Evolutionary conservation across 2,888 invertebrate species (phyloP).

Genomic region (Serripes groenlandicus): DNA sequence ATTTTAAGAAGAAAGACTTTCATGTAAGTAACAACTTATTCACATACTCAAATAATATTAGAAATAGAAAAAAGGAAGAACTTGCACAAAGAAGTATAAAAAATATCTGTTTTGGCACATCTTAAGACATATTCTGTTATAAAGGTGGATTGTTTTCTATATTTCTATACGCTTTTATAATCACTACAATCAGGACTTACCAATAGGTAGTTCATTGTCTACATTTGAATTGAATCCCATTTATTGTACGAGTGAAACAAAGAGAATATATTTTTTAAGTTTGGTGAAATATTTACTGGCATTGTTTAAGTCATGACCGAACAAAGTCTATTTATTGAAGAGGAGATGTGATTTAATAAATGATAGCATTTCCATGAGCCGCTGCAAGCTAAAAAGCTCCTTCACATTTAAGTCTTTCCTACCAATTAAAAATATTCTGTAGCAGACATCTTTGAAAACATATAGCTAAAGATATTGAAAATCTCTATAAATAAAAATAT

Average conservation of each 20-base stretch:
- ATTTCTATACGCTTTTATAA: conserved; percentile 21
- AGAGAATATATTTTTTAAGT: conserved; percentile 37
- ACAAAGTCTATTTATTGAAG: conserved; percentile 18
- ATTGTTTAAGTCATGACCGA: conserved; percentile 23
- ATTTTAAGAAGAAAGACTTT: too few relatives aligned
- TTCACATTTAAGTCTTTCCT: too few relatives aligned
- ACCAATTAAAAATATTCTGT: too few relatives aligned
- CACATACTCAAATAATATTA: too few relatives aligned
- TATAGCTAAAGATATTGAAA: too few relatives aligned
- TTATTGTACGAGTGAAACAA: conserved; percentile 47
- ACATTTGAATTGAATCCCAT: conserved; percentile 39
- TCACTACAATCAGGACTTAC: conserved; percentile 14
- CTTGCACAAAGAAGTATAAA: not conserved
- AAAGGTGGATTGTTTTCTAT: conserved; percentile 23
- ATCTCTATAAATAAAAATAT: too few relatives aligned
- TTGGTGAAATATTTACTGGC: conserved; percentile 46
- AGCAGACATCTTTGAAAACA: too few relatives aligned
- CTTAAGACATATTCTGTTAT: not conserved
- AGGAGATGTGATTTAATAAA: conserved; percentile 44
- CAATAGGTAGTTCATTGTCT: conserved; percentile 1
- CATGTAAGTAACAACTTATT: too few relatives aligned
- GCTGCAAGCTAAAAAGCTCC: too few relatives aligned
- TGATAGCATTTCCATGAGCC: conserved; percentile 65
- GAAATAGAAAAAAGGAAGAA: not conserved
- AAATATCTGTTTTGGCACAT: conserved; percentile 21